Conservation (phyloP, 2,888 invertebrate species). For the Dryobotodes eremita region DNA sequence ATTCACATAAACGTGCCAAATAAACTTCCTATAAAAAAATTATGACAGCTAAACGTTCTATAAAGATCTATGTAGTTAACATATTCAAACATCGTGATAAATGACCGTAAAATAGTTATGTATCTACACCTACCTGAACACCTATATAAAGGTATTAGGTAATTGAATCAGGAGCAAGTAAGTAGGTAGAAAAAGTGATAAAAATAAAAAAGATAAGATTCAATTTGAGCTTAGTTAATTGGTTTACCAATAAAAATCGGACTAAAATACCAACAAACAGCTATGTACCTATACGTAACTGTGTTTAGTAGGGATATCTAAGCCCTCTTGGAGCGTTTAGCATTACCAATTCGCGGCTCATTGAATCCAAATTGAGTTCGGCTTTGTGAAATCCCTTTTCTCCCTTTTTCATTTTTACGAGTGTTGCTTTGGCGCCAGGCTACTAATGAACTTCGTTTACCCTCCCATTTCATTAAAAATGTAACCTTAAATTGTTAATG, state of each 20-base stretch:
- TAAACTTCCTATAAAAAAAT: neutral
- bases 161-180: neutral
- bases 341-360: constrained; percentile 84
- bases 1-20: neutral
- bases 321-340: constrained; percentile 80
- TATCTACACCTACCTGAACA: neutral
- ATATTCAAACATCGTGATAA: neutral
- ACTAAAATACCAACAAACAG: constrained; percentile 40
- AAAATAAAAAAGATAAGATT: neutral
- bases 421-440: constrained; percentile 77
- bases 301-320: constrained; percentile 70
- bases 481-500: constrained; percentile 57
- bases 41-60: neutral
- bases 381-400: constrained; percentile 80
- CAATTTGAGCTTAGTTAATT: constrained; percentile 25
- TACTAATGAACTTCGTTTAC: constrained; percentile 80
- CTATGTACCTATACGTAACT: constrained; percentile 54
- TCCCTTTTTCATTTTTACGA: constrained; percentile 84
- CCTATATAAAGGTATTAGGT: neutral
- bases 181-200: neutral
- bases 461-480: constrained; percentile 69
- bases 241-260: constrained; percentile 18
- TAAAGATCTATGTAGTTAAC: no score
- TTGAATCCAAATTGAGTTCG: constrained; percentile 83
- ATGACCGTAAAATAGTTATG: neutral